Percentiles rank a stretch among this genome's conserved stretches.
Evolutionary conservation across 2,113 vertebrate genomes (phyloP).

Genomic region (Phrynocephalus versicolor): DNA sequence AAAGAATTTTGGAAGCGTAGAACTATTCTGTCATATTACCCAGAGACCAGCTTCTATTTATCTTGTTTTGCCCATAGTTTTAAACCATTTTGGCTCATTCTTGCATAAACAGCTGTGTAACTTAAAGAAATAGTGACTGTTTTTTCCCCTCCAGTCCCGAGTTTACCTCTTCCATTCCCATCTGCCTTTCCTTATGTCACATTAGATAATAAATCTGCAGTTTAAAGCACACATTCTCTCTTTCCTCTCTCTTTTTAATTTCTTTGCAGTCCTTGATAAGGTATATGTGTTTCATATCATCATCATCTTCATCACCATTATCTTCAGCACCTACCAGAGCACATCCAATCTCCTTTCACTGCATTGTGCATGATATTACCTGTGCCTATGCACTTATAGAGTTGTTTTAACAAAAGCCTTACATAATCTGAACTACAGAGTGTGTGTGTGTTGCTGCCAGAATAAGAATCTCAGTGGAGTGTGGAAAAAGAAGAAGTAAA

Average conservation of each 20-base stretch:
- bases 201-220: not conserved
- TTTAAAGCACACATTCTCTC: not conserved
- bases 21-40: not conserved
- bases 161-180: not conserved
- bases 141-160: not conserved
- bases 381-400: not conserved
- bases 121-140: not conserved
- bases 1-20: not conserved
- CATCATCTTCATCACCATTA: not conserved
- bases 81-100: not conserved
- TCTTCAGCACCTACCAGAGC: not conserved
- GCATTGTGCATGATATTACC: not conserved
- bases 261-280: not conserved
- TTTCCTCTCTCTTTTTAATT: not conserved
- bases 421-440: not conserved
- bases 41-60: not conserved
- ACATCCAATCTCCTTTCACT: not conserved
- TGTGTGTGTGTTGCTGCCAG: not conserved
- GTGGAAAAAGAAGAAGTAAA: not conserved
- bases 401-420: not conserved
- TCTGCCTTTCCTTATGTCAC: not conserved
- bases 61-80: not conserved
- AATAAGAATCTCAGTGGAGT: not conserved
- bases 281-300: not conserved
- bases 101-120: not conserved